Base-by-base conservation (phyloP, 1,140 invertebrate genomes). In the Neoseiulus cucumeris region DNA sequence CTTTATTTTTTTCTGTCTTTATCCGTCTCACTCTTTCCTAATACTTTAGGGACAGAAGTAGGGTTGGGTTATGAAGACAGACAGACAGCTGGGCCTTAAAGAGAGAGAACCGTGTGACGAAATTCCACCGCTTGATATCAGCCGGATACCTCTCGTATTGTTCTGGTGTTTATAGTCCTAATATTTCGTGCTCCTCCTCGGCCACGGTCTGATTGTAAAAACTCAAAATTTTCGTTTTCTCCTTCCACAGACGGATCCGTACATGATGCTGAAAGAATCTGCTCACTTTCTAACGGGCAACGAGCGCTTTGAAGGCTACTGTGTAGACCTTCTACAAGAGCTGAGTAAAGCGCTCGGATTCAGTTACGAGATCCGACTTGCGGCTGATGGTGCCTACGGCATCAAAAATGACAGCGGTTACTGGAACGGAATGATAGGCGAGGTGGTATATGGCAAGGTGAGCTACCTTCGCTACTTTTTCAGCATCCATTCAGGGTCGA, bases 231-330 rank as follows among this genome's bases (percentile, higher is more conserved):
- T 9, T 9, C 33, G n/a, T 9, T 39, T 9, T 39, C 45, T 47
- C 14, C 14, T 6, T 47, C 51, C 22, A 1, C 51, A 59, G 64
- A 72, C 70, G 45, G 66, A 68, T 22, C 72, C 72, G 14, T 72
- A 71, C 18, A 65, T 66, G 22, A 72, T 71, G 71, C 66, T 70
- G 33, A 71, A 68, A 55, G 67, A 68, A 17, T 67, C 69, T 18
- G 66, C 68, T 64, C 75, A 78, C 33, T 81, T 82, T 71, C 44
- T 81, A 69, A 82, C 81, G 17, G 83, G 82, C 47, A 87, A 87
- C 73, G 79, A 79, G 64, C 78, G 82, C 39, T 86, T 84, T 77
- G 83, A 83, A 74, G 86, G 86, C 41, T 89, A 87, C 78, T 87
- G 85, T 75, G 81, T 89, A 64, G 87, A 89, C 74, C 76, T 89